Percentiles rank a stretch among this genome's conserved stretches.
phyloP scores from a whole-genome alignment of 2,113 vertebrate species.

The Melanostigma gelatinosum region DNA sequence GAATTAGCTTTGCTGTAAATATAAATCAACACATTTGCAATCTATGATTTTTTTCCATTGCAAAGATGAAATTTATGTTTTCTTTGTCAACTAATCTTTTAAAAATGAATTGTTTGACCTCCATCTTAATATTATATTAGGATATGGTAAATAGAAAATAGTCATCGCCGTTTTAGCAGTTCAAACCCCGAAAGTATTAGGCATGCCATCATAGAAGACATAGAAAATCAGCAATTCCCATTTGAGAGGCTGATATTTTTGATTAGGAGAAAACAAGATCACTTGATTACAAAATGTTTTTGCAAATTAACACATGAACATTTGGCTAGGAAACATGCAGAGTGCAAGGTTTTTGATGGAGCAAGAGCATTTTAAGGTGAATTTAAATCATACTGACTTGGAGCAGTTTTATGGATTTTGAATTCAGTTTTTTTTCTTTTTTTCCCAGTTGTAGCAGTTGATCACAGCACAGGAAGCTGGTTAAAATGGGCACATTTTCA shows the following conservation, averaged over 20 bases:
- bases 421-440: neutral
- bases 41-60: neutral
- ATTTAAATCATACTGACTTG: neutral
- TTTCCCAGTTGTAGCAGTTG: neutral
- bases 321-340: neutral
- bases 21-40: neutral
- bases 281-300: neutral
- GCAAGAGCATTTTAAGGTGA: slow-evolving; percentile 1
- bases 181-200: neutral
- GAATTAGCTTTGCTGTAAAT: neutral
- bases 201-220: neutral
- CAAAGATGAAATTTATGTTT: neutral
- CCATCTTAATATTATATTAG: neutral
- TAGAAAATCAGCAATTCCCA: neutral
- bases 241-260: neutral
- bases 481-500: no score
- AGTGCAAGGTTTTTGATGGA: neutral
- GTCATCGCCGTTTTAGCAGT: neutral
- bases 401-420: neutral
- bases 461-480: neutral
- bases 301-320: neutral
- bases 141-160: neutral
- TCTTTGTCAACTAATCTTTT: neutral
- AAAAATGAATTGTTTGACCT: neutral
- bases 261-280: neutral